Evolutionary conservation across 2,888 invertebrate genomes (phyloP), one percentile per base, ranked within the genome.

Genomic region (Coelopa pilipes): DNA sequence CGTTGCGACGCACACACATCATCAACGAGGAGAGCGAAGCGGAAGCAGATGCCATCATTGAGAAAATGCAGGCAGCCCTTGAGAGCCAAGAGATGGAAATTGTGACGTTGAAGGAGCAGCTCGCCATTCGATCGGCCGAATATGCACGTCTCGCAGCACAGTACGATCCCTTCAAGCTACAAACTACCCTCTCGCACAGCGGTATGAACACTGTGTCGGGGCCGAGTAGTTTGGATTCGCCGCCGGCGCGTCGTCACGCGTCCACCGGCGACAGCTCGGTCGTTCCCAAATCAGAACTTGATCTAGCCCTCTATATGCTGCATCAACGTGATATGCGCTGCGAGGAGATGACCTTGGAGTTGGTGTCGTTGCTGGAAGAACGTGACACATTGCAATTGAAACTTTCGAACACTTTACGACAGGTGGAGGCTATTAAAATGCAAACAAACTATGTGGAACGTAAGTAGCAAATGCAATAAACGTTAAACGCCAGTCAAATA

Each of bases 241-340:
- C 65, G 11, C n/a, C 21, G 34, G 12, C 50, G 17, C 53, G 47
- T 13, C 71, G 71, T 46, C 19, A 63, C 19, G 55, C 63, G 7
- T 55, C 71, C 1, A 19, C 63, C 7, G 53, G 70, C 34, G 71
- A 71, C 10, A 60, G 17, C 60, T 55, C 63, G 13, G 70, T 79
- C 63, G 82, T 87, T 2, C 81, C 84, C 0, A 88, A 91, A 81
- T 91, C 92, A 0, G 94, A 95, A 85, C 87, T 95, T 70, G 95
- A 96, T 82, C 88, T 94, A 70, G 94, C 95, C 0, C 86, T 95
- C 59, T 95, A 95, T 82, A 94, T 94, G 92, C 88, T 96, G 70
- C 96, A 96, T 85, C 94, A 95, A 82, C 90, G 95, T 77, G 96
- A 96, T 79, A 93, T 96, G 74, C 90, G 94, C 0, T 94, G 94